These are phyloP conservation scores for Typhlomys cinereus DNA, from an alignment of 2,113 vertebrate species.

Conservation along the genomic window DNA sequence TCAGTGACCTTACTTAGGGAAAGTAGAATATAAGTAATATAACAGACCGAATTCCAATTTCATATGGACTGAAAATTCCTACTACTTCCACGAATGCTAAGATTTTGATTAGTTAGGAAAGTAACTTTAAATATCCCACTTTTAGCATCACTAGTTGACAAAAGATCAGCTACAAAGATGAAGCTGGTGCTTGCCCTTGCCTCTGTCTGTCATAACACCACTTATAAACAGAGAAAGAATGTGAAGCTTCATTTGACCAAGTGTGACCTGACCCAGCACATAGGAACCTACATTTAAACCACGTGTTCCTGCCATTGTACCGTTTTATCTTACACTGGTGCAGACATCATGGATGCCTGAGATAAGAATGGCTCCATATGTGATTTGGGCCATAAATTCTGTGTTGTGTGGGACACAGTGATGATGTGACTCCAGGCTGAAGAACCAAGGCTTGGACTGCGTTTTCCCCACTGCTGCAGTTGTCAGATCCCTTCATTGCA, in stretches of 20 bases:
- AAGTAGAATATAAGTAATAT: constrained; percentile 20
- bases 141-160: constrained; percentile 14
- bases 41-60: constrained; percentile 23
- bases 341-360: constrained; percentile 43
- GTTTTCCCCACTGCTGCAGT: not conserved
- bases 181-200: not conserved
- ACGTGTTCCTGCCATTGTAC: not conserved
- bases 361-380: constrained; percentile 51
- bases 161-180: constrained; percentile 27
- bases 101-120: not conserved
- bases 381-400: constrained; percentile 39
- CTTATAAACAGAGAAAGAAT: constrained; percentile 5
- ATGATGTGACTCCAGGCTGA: not conserved
- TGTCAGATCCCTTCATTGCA: not conserved
- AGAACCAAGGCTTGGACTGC: not conserved
- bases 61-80: not conserved
- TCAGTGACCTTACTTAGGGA: not conserved
- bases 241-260: not conserved
- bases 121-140: not conserved
- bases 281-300: not conserved
- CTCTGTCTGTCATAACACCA: not conserved
- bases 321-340: constrained; percentile 35
- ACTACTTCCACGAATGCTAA: not conserved
- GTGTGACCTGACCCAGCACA: not conserved
- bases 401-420: not conserved